A percentile compares a stretch with the other conserved stretches of the same genome.
These are phyloP conservation scores for Callinectes sapidus DNA, from an alignment of 2,888 invertebrate species.

Conservation along the genomic window DNA sequence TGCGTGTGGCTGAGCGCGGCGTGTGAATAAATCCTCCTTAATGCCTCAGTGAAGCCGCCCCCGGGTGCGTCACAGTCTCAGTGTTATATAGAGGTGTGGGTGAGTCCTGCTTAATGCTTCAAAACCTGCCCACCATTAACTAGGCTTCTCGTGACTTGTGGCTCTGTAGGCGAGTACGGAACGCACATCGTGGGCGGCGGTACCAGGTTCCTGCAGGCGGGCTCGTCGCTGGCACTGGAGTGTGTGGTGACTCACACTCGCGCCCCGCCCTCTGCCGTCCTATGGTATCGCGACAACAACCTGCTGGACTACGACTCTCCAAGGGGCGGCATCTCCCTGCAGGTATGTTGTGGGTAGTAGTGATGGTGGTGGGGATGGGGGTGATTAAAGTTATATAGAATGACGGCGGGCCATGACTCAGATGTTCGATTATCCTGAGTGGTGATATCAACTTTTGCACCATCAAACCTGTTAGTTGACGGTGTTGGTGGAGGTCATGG, in stretches of 20 bases:
- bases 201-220: slow-evolving; percentile 69
- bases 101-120: neutral
- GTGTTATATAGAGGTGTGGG: neutral
- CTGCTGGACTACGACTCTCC: slow-evolving; percentile 71
- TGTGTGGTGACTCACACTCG: slow-evolving; percentile 67
- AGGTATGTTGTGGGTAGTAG: slow-evolving; percentile 42
- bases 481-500: neutral
- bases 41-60: neutral
- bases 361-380: neutral
- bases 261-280: slow-evolving; percentile 63
- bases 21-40: neutral
- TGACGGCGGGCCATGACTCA: neutral
- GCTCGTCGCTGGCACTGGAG: slow-evolving; percentile 66
- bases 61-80: neutral
- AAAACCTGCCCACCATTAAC: neutral
- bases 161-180: slow-evolving; percentile 48
- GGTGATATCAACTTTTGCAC: neutral
- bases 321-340: slow-evolving; percentile 68
- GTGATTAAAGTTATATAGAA: neutral
- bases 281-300: slow-evolving; percentile 65
- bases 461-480: neutral
- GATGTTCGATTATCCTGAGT: neutral
- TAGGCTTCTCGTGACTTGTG: neutral
- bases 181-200: slow-evolving; percentile 57
- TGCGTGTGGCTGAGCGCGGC: neutral